Conservation (phyloP, 2,113 vertebrate species). For the Cathartes aura region DNA sequence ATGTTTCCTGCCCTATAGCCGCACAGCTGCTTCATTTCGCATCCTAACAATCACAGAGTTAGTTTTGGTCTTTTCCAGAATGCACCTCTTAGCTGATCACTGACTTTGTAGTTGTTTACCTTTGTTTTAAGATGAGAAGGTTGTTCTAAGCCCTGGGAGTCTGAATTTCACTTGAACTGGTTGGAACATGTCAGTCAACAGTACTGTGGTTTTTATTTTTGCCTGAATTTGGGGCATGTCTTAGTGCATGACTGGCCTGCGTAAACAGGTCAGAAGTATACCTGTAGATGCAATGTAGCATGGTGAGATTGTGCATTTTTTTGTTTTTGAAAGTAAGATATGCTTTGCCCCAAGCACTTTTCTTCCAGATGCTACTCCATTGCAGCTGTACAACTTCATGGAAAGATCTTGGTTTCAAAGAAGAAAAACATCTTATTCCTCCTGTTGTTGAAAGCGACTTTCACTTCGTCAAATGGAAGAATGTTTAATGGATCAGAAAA, state of each 20-base stretch:
- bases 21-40: background rate
- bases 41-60: background rate
- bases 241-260: background rate
- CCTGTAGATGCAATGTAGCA: background rate
- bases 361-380: background rate
- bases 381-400: background rate
- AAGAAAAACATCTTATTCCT: background rate
- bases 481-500: background rate
- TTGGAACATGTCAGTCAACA: background rate
- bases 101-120: background rate
- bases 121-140: background rate
- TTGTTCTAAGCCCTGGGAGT: background rate
- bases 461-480: background rate
- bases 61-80: background rate
- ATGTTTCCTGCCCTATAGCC: background rate
- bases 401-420: background rate
- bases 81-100: slow-evolving; percentile 32
- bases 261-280: background rate
- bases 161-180: background rate
- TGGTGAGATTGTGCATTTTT: background rate
- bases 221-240: background rate
- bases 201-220: background rate
- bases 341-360: background rate
- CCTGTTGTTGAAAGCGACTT: background rate
- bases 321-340: background rate